Base-by-base conservation (phyloP, 2,797 vertebrate genomes). In the Periparus ater region DNA sequence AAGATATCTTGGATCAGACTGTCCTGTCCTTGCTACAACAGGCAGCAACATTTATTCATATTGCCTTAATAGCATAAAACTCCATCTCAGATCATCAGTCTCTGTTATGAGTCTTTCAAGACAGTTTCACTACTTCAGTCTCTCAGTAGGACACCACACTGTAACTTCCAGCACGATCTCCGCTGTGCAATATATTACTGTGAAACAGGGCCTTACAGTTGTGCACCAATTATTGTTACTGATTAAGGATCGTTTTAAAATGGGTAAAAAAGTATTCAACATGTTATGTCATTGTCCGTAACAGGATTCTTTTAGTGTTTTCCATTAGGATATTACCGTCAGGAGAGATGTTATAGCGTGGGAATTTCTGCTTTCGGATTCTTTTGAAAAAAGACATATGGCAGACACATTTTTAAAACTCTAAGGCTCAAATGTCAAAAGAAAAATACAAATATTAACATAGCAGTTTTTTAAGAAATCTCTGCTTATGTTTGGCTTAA, bases 281-380 rank as follows among this genome's bases (percentile, higher is more conserved):
- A 32, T 83, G 42, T 38, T 88, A 85, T 89, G 78, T 82, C 61
- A 34, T 47, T 73, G 70, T 63, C 77, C 5, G 0, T 77, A 88
- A 77, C 36, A 77, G 36, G n/a, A 91, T 75, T 84, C 45, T 63
- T 91, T 76, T 13, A 74, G 42, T 89, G 57, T 19, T 94, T 93
- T 93, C 92, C 79, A 61, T 95, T 92, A 94, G 38, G 2, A 1
- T 53, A 16, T 72, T 83, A 58, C 4, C 42, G 85, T 82, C 74
- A 91, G 54, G 65, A 80, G 68, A 92, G 48, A 93, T 12, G 11
- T 30, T 90, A 47, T 17, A 84, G 57, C 0, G 7, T 95, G 85
- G 79, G 91, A 94, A 91, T 66, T 90, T 84, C 73, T 83, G 61
- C 65, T 78, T 84, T 86, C 51, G 38, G 58, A 92, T 86, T 85